Evolutionary conservation across 2,797 vertebrate genomes (phyloP), one percentile per base, ranked within the genome.

Genomic region (Spinus pinus): DNA sequence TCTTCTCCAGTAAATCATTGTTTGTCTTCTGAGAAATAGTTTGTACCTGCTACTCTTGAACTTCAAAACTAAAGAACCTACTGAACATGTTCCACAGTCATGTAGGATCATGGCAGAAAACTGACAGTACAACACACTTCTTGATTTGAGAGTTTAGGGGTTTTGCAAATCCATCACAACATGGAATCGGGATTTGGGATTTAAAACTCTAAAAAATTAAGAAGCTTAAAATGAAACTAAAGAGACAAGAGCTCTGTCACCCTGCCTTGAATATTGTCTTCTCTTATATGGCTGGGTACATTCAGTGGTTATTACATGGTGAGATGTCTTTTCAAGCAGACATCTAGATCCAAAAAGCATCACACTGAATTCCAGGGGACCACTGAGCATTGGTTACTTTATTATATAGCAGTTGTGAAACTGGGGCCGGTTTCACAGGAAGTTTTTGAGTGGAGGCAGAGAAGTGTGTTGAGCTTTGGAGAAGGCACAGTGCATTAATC

Each of bases 21-120:
- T 16, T 81, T 49, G 10, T 20, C 33, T 58, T 88, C 47, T 62
- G 41, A 86, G 35, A 53, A 78, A 8, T 35, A 46, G 23, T 81
- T 88, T 53, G 28, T 28, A 56, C 37, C 39, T 65, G 5, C 10
- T 87, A 4, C 20, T 78, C 28, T 31, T 47, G 35, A 85, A 58
- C 47, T 86, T 56, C 0, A 61, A 9, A 88, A 51, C 24, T 58
- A 20, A 80, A 51, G 20, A 65, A 71, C 3, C 46, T 56, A 18
- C 10, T 83, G 35, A 62, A 23, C 0, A 0, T 37, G 8, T 81
- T 73, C 13, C n/a, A 33, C 21, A 16, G 24, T 66, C n/a, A 3
- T 25, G 20, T 58, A 30, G 81, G 18, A 44, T 58, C 21, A 3
- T 64, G 62, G 41, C 53, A 71, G 53, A 67, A 61, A 84, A 54